Conservation (phyloP, 2,888 invertebrate species). For the Leucophenga montana region DNA sequence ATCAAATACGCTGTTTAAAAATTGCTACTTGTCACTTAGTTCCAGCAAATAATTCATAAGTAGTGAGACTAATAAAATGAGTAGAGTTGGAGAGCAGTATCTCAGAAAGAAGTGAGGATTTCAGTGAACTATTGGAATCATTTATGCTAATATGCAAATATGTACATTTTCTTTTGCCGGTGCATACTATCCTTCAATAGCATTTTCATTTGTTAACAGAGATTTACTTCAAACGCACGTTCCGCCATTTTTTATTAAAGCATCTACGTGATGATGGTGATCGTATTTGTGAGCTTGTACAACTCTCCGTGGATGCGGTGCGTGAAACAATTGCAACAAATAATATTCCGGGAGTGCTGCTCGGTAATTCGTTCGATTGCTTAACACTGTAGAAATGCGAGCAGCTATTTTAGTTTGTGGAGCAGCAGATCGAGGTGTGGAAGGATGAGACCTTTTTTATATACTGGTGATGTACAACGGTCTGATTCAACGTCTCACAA, state of each 20-base stretch:
- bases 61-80: conserved; percentile 6
- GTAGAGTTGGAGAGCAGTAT: conserved; percentile 22
- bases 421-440: conserved; percentile 91
- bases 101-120: conserved; percentile 39
- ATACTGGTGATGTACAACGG: conserved; percentile 97
- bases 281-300: conserved; percentile 79
- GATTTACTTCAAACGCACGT: conserved; percentile 83
- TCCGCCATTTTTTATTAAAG: conserved; percentile 82
- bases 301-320: conserved; percentile 84
- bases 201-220: conserved; percentile 48
- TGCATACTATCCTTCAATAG: conserved; percentile 11
- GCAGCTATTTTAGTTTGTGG: conserved; percentile 90
- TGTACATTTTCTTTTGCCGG: no score
- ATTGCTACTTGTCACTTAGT: no score
- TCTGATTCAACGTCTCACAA: conserved; percentile 89
- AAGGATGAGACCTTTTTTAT: conserved; percentile 94
- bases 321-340: conserved; percentile 85
- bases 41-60: no score
- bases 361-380: conserved; percentile 93
- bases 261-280: conserved; percentile 77
- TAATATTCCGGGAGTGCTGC: conserved; percentile 88
- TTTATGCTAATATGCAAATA: conserved; percentile 48
- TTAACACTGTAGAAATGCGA: conserved; percentile 90
- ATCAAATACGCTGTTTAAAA: no score
- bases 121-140: conserved; percentile 47